Conservation (phyloP, 2,888 invertebrate species). For the Plebejus argus region DNA sequence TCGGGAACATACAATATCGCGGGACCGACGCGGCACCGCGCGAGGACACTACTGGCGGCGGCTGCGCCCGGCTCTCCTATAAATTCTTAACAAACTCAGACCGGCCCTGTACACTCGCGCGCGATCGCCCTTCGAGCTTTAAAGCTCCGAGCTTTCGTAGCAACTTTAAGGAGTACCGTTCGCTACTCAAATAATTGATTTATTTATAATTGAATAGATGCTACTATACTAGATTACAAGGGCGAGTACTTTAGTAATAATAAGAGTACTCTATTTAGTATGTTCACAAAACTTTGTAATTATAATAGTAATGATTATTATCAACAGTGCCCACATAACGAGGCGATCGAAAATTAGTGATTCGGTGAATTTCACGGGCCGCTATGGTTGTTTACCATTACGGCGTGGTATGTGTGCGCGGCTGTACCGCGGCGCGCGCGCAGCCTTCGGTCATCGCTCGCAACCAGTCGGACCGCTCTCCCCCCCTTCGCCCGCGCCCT, state of each 20-base stretch:
- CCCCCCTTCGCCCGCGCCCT: conserved; percentile 44
- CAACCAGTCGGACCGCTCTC: conserved; percentile 76
- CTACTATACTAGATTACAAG: background rate
- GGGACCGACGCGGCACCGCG: conserved; percentile 39
- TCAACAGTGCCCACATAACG: background rate
- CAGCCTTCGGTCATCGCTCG: conserved; percentile 79
- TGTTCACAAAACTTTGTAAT: background rate
- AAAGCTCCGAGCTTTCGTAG: conserved; percentile 20
- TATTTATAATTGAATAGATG: background rate
- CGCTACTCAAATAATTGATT: background rate
- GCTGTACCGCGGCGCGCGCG: conserved; percentile 62
- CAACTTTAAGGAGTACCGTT: background rate
- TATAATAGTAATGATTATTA: background rate
- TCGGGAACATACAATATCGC: background rate
- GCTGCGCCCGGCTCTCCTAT: conserved; percentile 69
- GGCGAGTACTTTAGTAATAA: no score
- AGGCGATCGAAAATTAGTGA: background rate
- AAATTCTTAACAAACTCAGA: conserved; percentile 73
- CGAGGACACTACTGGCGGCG: conserved; percentile 55
- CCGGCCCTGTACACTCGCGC: conserved; percentile 70
- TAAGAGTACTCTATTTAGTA: background rate
- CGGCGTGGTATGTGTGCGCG: conserved; percentile 46
- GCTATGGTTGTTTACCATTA: conserved; percentile 31
- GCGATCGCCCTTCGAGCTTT: conserved; percentile 53
- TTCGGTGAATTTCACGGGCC: conserved; percentile 2